Conservation (phyloP, 2,888 invertebrate species). For the Mactromeris polynyma region DNA sequence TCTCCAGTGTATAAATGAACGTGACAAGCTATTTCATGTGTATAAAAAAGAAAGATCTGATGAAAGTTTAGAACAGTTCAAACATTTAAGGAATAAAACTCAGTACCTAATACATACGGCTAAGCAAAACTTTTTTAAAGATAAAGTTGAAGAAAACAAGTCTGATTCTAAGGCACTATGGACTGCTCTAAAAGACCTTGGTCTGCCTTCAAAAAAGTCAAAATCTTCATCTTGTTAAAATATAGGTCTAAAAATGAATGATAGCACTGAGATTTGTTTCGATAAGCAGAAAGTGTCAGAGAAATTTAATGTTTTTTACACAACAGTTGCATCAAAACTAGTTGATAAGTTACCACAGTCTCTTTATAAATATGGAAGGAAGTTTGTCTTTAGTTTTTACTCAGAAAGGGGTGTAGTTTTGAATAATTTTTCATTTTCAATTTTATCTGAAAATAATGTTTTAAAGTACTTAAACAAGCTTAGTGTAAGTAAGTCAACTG, state of each 20-base stretch:
- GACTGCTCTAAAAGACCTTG: not conserved
- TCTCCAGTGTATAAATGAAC: not conserved
- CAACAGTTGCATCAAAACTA: too few relatives aligned
- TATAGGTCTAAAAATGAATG: not conserved
- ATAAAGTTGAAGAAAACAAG: not conserved
- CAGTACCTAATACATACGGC: constrained; percentile 12
- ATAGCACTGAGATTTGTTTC: too few relatives aligned
- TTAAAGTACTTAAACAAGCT: too few relatives aligned
- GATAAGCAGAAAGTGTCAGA: too few relatives aligned
- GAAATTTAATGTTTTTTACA: too few relatives aligned
- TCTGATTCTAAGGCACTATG: constrained; percentile 8
- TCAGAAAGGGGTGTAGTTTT: too few relatives aligned
- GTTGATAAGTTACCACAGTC: too few relatives aligned
- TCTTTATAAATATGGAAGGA: too few relatives aligned
- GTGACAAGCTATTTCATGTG: not conserved
- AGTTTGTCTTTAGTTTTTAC: too few relatives aligned
- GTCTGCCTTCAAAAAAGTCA: not conserved
- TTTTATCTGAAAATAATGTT: too few relatives aligned
- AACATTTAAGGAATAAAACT: not conserved
- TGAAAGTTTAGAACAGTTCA: not conserved
- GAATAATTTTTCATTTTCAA: too few relatives aligned
- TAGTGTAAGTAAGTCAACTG: too few relatives aligned
- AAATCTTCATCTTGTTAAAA: not conserved
- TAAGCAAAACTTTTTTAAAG: not conserved
- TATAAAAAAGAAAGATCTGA: not conserved